Percentiles rank a stretch among this genome's conserved stretches.
Conservation (phyloP, 2,888 invertebrate genomes). For the Tipula confusa region DNA sequence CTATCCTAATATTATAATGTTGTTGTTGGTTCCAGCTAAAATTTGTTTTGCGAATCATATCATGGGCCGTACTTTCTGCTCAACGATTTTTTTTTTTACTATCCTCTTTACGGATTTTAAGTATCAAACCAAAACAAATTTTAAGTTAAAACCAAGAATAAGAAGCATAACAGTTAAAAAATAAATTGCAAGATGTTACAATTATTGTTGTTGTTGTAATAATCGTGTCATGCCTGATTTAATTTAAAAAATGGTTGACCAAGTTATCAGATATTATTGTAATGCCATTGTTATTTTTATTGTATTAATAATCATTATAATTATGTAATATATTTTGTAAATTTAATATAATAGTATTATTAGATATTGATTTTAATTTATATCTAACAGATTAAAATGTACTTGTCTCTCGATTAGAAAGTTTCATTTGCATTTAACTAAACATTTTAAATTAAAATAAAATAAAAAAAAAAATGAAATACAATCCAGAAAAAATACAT, state of each 20-base stretch:
- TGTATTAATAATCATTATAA: constrained; percentile 13
- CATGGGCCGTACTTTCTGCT: too few relatives aligned
- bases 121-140: not conserved
- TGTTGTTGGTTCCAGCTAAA: not conserved
- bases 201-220: too few relatives aligned
- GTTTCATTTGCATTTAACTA: not conserved
- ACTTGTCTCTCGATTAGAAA: constrained; percentile 12
- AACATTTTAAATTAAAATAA: not conserved
- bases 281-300: not conserved
- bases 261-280: not conserved
- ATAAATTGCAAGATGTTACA: not conserved
- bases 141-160: not conserved
- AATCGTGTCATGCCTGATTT: not conserved
- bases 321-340: constrained; percentile 20
- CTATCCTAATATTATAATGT: too few relatives aligned
- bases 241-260: not conserved
- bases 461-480: not conserved
- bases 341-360: constrained; percentile 15
- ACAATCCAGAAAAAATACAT: not conserved
- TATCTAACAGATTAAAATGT: not conserved
- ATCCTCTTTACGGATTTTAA: not conserved
- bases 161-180: not conserved
- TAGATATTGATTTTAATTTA: not conserved
- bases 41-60: not conserved
- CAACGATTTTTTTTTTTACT: not conserved